Conservation (phyloP, 2,797 vertebrate genomes). For the Ambastaia sidthimunki region DNA sequence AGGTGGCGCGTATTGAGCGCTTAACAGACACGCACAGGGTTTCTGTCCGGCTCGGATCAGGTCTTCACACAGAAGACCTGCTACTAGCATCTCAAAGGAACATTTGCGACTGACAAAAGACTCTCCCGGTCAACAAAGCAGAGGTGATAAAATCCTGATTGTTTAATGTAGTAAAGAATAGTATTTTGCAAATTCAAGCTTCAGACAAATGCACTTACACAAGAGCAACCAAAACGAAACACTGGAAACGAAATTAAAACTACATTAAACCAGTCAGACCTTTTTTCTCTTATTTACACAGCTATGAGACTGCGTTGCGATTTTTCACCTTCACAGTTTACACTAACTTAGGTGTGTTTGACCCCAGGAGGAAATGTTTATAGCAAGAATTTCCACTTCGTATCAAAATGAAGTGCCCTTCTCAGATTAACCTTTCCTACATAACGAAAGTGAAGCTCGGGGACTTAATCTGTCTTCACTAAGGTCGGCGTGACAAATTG, state of each 20-base stretch:
- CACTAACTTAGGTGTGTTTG: conserved; percentile 27
- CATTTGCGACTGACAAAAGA: neutral
- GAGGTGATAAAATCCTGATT: neutral
- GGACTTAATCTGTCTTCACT: conserved; percentile 51
- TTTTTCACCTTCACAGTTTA: conserved; percentile 29
- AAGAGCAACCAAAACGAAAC: neutral
- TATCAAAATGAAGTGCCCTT: conserved; percentile 33
- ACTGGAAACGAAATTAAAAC: neutral
- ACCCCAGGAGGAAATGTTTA: conserved; percentile 24
- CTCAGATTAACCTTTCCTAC: conserved; percentile 4
- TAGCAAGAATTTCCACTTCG: conserved; percentile 22
- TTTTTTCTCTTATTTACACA: neutral
- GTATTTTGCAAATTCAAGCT: neutral
- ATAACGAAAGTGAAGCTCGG: conserved; percentile 36
- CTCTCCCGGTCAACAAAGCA: neutral
- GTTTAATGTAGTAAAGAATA: neutral
- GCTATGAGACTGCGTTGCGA: neutral
- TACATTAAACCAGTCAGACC: neutral
- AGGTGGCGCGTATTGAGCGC: conserved; percentile 71
- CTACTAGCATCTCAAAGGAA: conserved; percentile 7
- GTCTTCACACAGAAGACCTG: neutral
- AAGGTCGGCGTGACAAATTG: conserved; percentile 59
- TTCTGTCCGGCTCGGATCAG: neutral
- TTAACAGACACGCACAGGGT: conserved; percentile 3
- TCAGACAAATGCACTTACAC: neutral